Base-by-base conservation (phyloP, 2,113 vertebrate species). In the Leucoraja erinaceus region DNA sequence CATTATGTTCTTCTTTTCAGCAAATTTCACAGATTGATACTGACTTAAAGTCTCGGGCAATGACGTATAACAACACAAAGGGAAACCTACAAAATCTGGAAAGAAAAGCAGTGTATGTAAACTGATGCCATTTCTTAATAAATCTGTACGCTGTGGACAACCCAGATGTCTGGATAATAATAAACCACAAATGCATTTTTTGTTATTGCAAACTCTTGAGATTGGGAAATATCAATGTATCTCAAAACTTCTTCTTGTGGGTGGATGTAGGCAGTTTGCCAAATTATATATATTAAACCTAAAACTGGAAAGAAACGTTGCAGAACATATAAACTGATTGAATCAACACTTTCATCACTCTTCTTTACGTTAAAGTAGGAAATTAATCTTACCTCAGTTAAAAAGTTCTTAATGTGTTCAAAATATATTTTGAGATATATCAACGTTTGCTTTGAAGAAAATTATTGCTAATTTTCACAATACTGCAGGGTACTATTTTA, bases 21-120 rank as follows among this genome's bases (percentile, higher is more conserved):
- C 98, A 99, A 96, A 95, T 99, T 93, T 97, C 95, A 28, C 98
- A 98, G 93, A 97, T 98, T 79, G 98, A 99, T 94, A 54, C 95
- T 3, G 99, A 99, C 93, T 93, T 99, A 91, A 99, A 98, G 95
- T 95, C 96, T 18, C 95, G 97, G 47, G 95, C 96, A 6, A 94
- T 96, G 0, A 94, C 96, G 0, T 99, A 98, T 95, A 97, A 94
- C 94, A 96, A 96, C 2, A 95, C 98, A 93, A 99, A 98, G 95
- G 95, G 94, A 10, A 97, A 96, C 86, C 94, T 98, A 94, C 97
- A 97, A 94, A 96, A 93, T 93, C 94, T 98, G 92, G 96, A 98
- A 94, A 95, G 95, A 93, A 98, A 96, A 94, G 96, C 95, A 0
- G 93, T 96, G 98, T 99, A 95, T 95, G 98, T 97, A 77, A 91